Evolutionary conservation across 2,113 vertebrate species (phyloP).

Genomic region (Diphyllodes magnificus): DNA sequence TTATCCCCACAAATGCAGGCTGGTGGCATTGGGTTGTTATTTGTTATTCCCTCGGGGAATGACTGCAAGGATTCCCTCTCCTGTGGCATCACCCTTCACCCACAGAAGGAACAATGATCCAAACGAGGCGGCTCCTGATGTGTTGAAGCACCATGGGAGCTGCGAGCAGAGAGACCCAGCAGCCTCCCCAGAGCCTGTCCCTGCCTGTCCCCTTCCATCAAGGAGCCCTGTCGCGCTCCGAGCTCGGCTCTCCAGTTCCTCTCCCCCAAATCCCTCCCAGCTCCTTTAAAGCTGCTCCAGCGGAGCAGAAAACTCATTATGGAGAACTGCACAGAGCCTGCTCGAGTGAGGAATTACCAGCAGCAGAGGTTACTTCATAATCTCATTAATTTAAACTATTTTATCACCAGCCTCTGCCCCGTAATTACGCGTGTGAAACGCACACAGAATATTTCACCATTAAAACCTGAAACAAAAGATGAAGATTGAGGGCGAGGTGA

Average conservation of each 20-base stretch:
- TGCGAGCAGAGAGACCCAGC: not conserved
- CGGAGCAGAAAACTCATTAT: constrained; percentile 46
- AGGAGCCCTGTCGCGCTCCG: fast-evolving
- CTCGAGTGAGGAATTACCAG: constrained; percentile 20
- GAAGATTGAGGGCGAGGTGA: not conserved
- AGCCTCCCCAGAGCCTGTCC: not conserved
- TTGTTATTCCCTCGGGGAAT: not conserved
- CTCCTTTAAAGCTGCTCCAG: constrained; percentile 24
- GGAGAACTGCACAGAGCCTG: not conserved
- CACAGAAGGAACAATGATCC: fast-evolving
- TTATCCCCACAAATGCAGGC: not conserved
- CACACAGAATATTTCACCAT: not conserved
- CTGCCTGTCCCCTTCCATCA: not conserved
- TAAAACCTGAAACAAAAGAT: not conserved
- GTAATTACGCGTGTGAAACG: not conserved
- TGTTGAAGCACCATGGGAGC: fast-evolving
- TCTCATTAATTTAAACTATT: constrained; percentile 48
- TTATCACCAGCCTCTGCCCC: constrained; percentile 39
- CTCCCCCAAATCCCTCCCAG: not conserved
- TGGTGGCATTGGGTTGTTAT: not conserved
- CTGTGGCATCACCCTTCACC: fast-evolving
- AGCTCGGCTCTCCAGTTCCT: not conserved
- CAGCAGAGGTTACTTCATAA: constrained; percentile 42
- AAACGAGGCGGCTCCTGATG: fast-evolving
- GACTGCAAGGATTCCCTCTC: fast-evolving